Conservation (phyloP, 1,140 invertebrate species). For the Ladona fulva region DNA sequence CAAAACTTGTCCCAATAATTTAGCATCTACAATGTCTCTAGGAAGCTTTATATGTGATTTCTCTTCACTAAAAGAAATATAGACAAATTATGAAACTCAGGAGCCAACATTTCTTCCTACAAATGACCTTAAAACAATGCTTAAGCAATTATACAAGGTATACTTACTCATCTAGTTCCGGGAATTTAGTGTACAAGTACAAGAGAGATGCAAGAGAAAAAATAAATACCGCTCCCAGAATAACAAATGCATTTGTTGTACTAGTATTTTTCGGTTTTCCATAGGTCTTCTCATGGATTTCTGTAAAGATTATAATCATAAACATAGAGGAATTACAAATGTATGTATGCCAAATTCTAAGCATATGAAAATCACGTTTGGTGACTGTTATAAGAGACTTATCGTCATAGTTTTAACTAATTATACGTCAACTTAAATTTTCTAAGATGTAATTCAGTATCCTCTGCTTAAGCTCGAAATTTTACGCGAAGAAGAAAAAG, state of each 20-base stretch:
- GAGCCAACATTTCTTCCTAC: neutral
- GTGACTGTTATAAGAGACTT: too few relatives aligned
- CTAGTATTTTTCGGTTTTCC: neutral
- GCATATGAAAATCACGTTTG: too few relatives aligned
- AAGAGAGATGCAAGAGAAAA: conserved; percentile 49
- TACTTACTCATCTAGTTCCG: conserved; percentile 71
- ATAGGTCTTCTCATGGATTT: neutral
- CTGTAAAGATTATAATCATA: neutral
- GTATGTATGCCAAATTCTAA: too few relatives aligned
- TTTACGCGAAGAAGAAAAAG: too few relatives aligned
- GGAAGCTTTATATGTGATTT: conserved; percentile 83
- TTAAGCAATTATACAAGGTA: conserved; percentile 15
- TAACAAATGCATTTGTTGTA: conserved; percentile 29
- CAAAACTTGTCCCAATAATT: conserved; percentile 83
- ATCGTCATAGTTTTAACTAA: too few relatives aligned
- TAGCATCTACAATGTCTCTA: conserved; percentile 90
- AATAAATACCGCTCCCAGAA: conserved; percentile 47
- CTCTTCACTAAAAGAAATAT: conserved; percentile 68
- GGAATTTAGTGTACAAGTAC: conserved; percentile 67
- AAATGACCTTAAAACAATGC: conserved; percentile 16
- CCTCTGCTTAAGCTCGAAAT: too few relatives aligned
- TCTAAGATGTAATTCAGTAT: too few relatives aligned
- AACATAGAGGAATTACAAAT: too few relatives aligned
- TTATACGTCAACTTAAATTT: too few relatives aligned
- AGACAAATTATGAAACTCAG: conserved; percentile 24